Conservation (phyloP, 2,888 invertebrate genomes). For the Glomeris marginata region DNA sequence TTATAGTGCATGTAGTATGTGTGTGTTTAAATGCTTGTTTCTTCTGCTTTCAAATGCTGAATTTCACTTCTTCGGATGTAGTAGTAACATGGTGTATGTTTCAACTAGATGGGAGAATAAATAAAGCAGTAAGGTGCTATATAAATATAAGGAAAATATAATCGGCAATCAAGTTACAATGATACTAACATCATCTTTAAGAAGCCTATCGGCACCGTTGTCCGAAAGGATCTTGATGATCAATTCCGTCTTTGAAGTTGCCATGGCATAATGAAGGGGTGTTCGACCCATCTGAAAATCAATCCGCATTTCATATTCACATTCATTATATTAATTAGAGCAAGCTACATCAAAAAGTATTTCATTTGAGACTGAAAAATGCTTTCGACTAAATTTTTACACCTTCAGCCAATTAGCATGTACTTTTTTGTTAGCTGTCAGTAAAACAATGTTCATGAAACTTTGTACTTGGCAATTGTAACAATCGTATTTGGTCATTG, state of each 20-base stretch:
- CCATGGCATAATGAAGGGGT: constrained; percentile 81
- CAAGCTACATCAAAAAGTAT: too few species aligned
- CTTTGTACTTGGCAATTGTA: too few species aligned
- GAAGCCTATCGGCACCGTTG: constrained; percentile 64
- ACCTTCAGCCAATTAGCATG: too few species aligned
- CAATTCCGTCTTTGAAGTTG: constrained; percentile 64
- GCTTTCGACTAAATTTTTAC: too few species aligned
- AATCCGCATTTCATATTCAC: neutral
- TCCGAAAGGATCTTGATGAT: constrained; percentile 64
- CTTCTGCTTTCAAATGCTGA: constrained; percentile 52
- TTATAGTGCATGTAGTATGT: neutral
- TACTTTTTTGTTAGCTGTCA: too few species aligned
- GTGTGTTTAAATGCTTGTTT: constrained; percentile 6
- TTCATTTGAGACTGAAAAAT: too few species aligned
- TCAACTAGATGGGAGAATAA: constrained; percentile 40
- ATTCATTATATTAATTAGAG: neutral
- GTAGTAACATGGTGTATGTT: constrained; percentile 77
- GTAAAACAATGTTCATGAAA: too few species aligned
- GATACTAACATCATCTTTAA: constrained; percentile 54
- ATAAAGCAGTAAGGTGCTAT: constrained; percentile 9
- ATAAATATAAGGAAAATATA: too few species aligned
- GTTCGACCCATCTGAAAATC: constrained; percentile 62
- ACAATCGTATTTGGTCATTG: too few species aligned
- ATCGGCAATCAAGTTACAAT: neutral
- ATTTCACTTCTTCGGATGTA: constrained; percentile 86